A percentile compares a stretch with the other conserved stretches of the same genome.
These are phyloP conservation scores for Rafetus swinhoei DNA, from an alignment of 2,113 vertebrate species.

Conservation along the genomic window DNA sequence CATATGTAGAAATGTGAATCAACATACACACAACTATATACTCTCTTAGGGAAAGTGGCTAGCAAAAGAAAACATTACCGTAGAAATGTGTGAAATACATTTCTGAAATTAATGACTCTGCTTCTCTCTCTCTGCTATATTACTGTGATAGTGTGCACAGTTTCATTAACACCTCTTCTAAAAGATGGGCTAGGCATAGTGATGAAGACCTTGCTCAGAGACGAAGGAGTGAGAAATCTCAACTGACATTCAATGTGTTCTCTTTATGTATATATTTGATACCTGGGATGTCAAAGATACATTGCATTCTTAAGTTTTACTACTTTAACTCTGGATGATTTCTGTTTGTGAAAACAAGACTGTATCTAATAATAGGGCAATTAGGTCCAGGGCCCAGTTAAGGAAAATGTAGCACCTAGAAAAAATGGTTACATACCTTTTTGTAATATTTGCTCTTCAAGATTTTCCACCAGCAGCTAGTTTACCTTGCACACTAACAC, in stretches of 20 bases:
- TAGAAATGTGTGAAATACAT: neutral
- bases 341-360: neutral
- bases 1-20: neutral
- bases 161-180: neutral
- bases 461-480: neutral
- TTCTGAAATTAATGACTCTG: neutral
- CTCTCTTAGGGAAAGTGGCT: neutral
- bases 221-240: neutral
- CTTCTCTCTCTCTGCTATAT: neutral
- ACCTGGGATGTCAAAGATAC: neutral
- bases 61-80: neutral
- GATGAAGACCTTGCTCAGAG: neutral
- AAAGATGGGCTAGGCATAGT: neutral
- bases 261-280: accelerated
- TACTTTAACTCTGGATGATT: neutral
- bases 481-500: neutral
- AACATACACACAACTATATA: neutral
- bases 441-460: too few species aligned
- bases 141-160: neutral
- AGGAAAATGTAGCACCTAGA: neutral
- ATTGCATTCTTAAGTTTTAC: neutral
- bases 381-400: neutral
- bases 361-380: neutral
- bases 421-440: neutral
- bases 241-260: neutral